A percentile compares a stretch with the other conserved stretches of the same genome.
Conservation (phyloP, 2,888 invertebrate species). For the Drosophila sordidapex region DNA sequence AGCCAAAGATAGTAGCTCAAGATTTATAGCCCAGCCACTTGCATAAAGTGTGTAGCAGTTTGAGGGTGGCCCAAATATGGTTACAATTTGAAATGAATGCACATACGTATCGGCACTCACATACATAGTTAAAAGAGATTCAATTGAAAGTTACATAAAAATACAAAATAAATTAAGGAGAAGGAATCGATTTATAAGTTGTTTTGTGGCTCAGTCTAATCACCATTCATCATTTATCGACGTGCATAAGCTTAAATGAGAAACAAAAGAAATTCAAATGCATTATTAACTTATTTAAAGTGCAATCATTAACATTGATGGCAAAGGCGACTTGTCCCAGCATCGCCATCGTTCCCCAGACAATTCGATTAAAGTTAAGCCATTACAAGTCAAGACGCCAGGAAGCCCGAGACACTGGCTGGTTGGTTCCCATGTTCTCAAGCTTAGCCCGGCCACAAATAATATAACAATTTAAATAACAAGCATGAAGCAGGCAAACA, state of each 20-base stretch:
- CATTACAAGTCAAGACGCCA: slow-evolving; percentile 59
- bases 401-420: slow-evolving; percentile 24
- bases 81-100: slow-evolving; percentile 19
- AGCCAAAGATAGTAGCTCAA: slow-evolving; percentile 63
- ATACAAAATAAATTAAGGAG: neutral
- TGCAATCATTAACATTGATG: slow-evolving; percentile 62
- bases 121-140: neutral
- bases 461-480: slow-evolving; percentile 81
- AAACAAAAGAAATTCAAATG: slow-evolving; percentile 6
- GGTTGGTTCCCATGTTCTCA: slow-evolving; percentile 64
- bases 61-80: slow-evolving; percentile 16
- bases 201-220: neutral
- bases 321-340: slow-evolving; percentile 35
- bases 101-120: neutral
- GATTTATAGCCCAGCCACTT: slow-evolving; percentile 63
- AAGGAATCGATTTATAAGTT: neutral
- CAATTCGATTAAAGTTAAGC: slow-evolving; percentile 78
- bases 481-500: slow-evolving; percentile 75
- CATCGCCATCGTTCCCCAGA: slow-evolving; percentile 41
- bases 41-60: neutral
- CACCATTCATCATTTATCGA: neutral
- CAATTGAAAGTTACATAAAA: neutral
- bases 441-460: slow-evolving; percentile 71
- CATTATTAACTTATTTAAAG: slow-evolving; percentile 65
- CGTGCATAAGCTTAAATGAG: neutral